These are phyloP conservation scores for Chloropsis cyanopogon DNA, from an alignment of 2,113 vertebrate species.

Conservation along the genomic window DNA sequence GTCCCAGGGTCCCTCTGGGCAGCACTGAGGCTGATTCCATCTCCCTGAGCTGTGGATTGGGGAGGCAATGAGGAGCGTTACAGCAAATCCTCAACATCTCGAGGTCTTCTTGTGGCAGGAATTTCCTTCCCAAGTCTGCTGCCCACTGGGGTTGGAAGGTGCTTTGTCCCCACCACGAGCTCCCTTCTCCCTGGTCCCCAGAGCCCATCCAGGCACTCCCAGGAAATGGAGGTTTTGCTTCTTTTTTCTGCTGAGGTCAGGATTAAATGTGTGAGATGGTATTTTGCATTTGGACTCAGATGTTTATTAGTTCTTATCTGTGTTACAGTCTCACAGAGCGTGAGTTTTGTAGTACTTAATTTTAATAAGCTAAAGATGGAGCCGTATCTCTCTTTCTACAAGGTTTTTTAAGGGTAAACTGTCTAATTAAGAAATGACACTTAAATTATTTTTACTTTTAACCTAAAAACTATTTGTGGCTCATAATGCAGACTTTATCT, in stretches of 20 bases:
- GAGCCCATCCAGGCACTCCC: background rate
- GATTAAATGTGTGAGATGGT: background rate
- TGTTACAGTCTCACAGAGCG: background rate
- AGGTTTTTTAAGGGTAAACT: background rate
- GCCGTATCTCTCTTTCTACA: background rate
- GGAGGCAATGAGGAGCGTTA: fast-evolving
- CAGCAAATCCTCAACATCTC: fast-evolving
- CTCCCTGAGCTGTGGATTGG: background rate
- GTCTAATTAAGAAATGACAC: background rate
- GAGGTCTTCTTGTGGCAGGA: background rate
- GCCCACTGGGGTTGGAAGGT: background rate
- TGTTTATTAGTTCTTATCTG: background rate
- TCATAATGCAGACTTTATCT: background rate
- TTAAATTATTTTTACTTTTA: background rate
- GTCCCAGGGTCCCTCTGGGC: background rate
- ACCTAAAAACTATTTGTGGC: background rate
- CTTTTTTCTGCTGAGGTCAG: background rate
- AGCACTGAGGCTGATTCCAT: background rate
- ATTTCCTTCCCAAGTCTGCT: background rate
- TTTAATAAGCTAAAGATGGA: background rate
- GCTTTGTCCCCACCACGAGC: fast-evolving
- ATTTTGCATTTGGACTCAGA: background rate
- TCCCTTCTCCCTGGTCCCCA: background rate
- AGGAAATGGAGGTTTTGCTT: background rate
- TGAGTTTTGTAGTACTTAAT: background rate